Evolutionary conservation across 1,140 invertebrate species (phyloP).

Genomic region (Mesaphorura yosii): DNA sequence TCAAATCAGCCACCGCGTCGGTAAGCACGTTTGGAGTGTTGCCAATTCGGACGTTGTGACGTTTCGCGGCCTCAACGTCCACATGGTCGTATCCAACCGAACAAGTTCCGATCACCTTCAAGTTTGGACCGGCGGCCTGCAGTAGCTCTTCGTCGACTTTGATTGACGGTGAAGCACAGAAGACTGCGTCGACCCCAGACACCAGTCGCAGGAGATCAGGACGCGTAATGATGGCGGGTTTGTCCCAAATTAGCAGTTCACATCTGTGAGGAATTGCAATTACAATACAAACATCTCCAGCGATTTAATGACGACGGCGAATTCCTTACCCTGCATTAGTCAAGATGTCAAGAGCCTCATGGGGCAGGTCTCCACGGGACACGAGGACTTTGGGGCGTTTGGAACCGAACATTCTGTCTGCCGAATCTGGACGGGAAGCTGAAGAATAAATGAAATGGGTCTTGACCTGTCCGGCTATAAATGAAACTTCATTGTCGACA

Average conservation of each 20-base stretch:
- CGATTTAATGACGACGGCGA: slow-evolving; percentile 5
- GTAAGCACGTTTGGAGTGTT: slow-evolving; percentile 88
- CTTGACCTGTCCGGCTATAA: too few species aligned
- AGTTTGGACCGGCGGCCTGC: slow-evolving; percentile 48
- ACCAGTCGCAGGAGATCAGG: slow-evolving; percentile 56
- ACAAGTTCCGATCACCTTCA: slow-evolving; percentile 79
- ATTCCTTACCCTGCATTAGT: slow-evolving; percentile 39
- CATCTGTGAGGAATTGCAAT: slow-evolving; percentile 53
- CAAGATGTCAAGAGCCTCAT: slow-evolving; percentile 42
- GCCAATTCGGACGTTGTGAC: slow-evolving; percentile 58
- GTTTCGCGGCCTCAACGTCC: slow-evolving; percentile 53
- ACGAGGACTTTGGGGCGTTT: slow-evolving; percentile 41
- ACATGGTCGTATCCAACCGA: slow-evolving; percentile 82
- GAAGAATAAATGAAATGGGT: too few species aligned
- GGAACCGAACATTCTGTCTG: too few species aligned
- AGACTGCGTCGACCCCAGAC: slow-evolving; percentile 59
- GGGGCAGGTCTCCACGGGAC: slow-evolving; percentile 45
- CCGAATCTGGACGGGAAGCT: too few species aligned
- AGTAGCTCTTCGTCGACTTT: slow-evolving; percentile 72
- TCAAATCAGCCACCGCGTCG: slow-evolving; percentile 72
- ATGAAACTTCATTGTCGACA: too few species aligned
- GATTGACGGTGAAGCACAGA: slow-evolving; percentile 67
- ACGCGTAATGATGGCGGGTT: slow-evolving; percentile 57
- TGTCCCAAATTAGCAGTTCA: too few species aligned
- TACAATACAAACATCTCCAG: slow-evolving; percentile 11